Evolutionary conservation across 2,888 invertebrate species (phyloP), one percentile per base, ranked within the genome.

Genomic region (Timandra comae): DNA sequence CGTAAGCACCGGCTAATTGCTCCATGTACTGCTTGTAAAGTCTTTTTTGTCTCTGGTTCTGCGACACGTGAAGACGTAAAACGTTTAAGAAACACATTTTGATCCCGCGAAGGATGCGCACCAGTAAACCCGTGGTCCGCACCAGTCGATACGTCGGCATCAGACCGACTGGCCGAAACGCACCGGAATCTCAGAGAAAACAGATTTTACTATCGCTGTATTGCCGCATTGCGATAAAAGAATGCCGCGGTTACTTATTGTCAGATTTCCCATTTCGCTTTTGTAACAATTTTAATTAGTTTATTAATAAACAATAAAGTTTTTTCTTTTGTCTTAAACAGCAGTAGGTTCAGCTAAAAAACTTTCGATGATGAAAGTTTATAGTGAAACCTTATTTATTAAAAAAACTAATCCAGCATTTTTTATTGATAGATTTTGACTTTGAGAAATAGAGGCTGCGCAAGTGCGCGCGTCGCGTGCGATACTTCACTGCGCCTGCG

Each of bases 51-150:
- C 81, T 65, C 49, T 87, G 86, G 35, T 67, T 81, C 43, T 88
- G 86, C 8, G 82, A 79, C 22, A 88, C 85, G 43, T 88, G 88
- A 12, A 88, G 60, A 4, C 88, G 79, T 24, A 89, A 51, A 27
- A 88, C 81, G 61, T 88, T 88, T 8, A 89, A 64, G 54, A 89
- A 86, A 61, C 89, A 89, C 89, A 89, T 89, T 54, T 73, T 80
- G 22, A 66, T 40, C 40, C 48, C 41, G 13, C 48, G 46, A 35
- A 74, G 49, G 50, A 69, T 38, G 30, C 63, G 56, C 29, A 46
- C 45, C n/a, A 63, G 35, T 35, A 52, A 56, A 41, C 67, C 63
- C 29, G 54, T 56, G 32, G 60, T 62, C 44, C 60, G 60, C 52
- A 77, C 75, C 49, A 77, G 55, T 48, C 67, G 60, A 47, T 75